Base-by-base conservation (phyloP, 1,140 invertebrate species). In the Halesus radiatus region DNA sequence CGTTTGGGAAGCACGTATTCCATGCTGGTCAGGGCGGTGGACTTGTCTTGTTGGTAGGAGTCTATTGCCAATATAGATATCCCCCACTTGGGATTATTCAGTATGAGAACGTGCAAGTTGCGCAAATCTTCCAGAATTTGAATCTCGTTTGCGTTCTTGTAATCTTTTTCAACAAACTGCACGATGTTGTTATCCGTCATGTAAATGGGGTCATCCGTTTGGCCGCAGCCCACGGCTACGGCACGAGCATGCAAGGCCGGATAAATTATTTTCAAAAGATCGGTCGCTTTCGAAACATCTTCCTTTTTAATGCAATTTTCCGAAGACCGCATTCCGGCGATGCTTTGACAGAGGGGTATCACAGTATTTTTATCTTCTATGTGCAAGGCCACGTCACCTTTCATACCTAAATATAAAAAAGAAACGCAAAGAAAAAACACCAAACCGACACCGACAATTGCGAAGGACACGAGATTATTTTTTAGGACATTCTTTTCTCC, bases 81-180 rank as follows among this genome's bases (percentile, higher is more conserved):
- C 15, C 92, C 92, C 94, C 94, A 94, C 80, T 92, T 90, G 0
- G 93, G 92, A 87, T 94, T 95, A 62, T 91, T 90, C n/a, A 92
- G 89, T 15, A 93, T 89, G 16, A 95, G 86, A n/a, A 94, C 90
- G 84, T 94, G 90, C 37, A 93, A 89, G 84, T 93, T 94, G 73
- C 92, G 87, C 5, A 94, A 86, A 84, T 93, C 92, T 26, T 88
- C 89, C 20, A 88, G 88, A 37, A 92, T 88, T 73, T 90, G 90
- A 20, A 84, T 85, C 18, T 86, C 78, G 76, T 89, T 84, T 64
- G 85, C 52, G 74, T 81, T 83, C 0, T 85, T 86, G 72, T 86
- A 87, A 82, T 87, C 87, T 0, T 85, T 84, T 58, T 83, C 86
- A 16, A 90, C 88, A 77, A 88, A 90, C 23, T 86, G 88, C 56